Evolutionary conservation across 2,797 vertebrate genomes (phyloP).

Genomic region (Melanotaenia trifasciata): DNA sequence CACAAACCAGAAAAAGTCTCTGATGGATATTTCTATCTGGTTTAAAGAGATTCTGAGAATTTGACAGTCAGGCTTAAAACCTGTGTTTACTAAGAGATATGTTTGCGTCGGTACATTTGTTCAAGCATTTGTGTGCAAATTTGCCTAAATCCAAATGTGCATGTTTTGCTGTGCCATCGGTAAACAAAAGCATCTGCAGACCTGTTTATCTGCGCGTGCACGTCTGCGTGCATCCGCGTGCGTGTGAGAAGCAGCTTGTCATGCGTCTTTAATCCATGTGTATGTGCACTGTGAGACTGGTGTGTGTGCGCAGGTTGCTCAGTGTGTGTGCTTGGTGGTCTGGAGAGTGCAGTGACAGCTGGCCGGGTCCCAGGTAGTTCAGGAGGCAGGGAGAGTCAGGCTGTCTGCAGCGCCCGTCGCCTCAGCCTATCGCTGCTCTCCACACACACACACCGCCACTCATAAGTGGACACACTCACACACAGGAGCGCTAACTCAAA

Average conservation of each 20-base stretch:
- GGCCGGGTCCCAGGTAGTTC: constrained; percentile 80
- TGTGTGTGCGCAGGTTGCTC: constrained; percentile 38
- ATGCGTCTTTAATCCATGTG: constrained; percentile 70
- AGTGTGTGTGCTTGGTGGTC: constrained; percentile 55
- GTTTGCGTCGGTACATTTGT: constrained; percentile 73
- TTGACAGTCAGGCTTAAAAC: constrained; percentile 60
- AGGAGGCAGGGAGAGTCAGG: constrained; percentile 65
- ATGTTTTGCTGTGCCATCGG: constrained; percentile 71
- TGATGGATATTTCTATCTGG: constrained; percentile 38
- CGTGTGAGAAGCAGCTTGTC: constrained; percentile 44
- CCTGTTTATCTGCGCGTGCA: constrained; percentile 68
- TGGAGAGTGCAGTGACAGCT: constrained; percentile 76
- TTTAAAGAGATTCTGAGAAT: constrained; percentile 60
- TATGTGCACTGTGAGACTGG: constrained; percentile 51
- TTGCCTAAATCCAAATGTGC: constrained; percentile 77
- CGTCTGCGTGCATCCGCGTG: constrained; percentile 15
- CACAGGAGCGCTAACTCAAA: constrained; percentile 18
- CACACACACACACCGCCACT: constrained; percentile 29
- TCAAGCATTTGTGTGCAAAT: constrained; percentile 79
- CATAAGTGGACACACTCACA: constrained; percentile 9
- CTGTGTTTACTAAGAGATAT: constrained; percentile 73
- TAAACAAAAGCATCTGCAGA: constrained; percentile 81
- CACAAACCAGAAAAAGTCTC: constrained; percentile 5
- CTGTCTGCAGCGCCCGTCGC: constrained; percentile 62
- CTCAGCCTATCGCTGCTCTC: constrained; percentile 42